A percentile compares a stretch with the other conserved stretches of the same genome.
These are phyloP conservation scores for Tenthredo mesomela DNA, from an alignment of 2,888 invertebrate species.

Conservation along the genomic window DNA sequence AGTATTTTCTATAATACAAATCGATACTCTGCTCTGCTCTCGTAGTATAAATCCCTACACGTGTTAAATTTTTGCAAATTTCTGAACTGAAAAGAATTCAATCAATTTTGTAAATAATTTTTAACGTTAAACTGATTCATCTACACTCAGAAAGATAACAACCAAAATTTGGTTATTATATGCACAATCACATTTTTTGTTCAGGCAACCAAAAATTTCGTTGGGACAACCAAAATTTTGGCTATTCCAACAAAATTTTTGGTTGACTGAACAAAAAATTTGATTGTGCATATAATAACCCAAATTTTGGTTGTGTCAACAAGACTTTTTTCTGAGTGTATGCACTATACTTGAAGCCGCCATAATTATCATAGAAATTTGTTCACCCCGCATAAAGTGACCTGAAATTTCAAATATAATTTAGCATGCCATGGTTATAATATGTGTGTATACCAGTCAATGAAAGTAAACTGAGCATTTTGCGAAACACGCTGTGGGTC, in stretches of 20 bases:
- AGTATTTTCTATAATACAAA: conserved; percentile 16
- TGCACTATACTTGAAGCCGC: neutral
- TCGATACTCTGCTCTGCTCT: conserved; percentile 19
- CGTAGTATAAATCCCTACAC: neutral
- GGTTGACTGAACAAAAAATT: too few relatives aligned
- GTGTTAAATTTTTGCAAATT: neutral
- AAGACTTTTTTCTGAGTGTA: too few relatives aligned
- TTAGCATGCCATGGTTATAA: neutral
- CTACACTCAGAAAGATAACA: too few relatives aligned
- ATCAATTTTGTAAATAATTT: neutral
- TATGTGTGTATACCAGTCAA: conserved; percentile 12
- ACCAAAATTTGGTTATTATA: too few relatives aligned
- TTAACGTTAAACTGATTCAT: neutral
- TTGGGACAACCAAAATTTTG: too few relatives aligned
- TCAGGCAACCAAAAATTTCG: too few relatives aligned
- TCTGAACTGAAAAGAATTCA: neutral
- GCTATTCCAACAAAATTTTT: too few relatives aligned
- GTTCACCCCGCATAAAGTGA: neutral
- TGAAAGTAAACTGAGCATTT: conserved; percentile 17
- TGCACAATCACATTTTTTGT: too few relatives aligned
- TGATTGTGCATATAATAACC: too few relatives aligned
- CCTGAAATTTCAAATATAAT: neutral
- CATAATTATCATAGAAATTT: neutral
- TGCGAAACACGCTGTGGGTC: conserved; percentile 21
- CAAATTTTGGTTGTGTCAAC: too few relatives aligned